Conservation (phyloP, 1,140 invertebrate genomes). For the Marisa cornuarietis region DNA sequence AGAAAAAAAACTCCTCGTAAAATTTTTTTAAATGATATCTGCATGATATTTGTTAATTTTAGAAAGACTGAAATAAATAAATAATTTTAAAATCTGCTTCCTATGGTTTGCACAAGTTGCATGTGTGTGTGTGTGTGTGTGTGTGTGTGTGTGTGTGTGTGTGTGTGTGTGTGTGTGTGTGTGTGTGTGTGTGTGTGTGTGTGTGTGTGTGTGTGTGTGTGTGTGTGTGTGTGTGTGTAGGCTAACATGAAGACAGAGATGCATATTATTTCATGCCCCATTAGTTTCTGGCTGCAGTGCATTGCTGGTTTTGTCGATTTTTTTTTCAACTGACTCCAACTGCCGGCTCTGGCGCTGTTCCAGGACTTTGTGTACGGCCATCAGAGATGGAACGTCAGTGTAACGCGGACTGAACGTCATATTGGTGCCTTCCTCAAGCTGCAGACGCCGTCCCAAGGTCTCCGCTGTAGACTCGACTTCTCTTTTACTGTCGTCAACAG, state of each 20-base stretch:
- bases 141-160: no score
- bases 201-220: no score
- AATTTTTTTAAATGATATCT: no score
- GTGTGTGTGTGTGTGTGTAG: no score
- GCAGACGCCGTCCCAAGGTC: conserved; percentile 77
- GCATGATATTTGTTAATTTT: no score
- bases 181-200: no score
- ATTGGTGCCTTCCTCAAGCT: conserved; percentile 85
- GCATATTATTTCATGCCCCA: neutral
- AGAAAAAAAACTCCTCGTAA: no score
- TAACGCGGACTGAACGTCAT: conserved; percentile 81
- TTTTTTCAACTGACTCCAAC: neutral
- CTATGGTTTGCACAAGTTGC: no score
- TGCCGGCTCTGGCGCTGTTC: neutral
- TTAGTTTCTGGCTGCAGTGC: neutral
- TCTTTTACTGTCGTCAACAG: conserved; percentile 85
- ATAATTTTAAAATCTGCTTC: no score
- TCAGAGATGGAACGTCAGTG: conserved; percentile 88
- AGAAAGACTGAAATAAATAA: no score
- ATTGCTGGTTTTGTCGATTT: neutral
- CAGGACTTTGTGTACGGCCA: conserved; percentile 84
- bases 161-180: no score
- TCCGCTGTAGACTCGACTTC: conserved; percentile 77
- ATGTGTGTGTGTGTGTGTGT: no score
- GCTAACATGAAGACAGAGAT: neutral